phyloP scores from a whole-genome alignment of 2,113 vertebrate species.

The Rutilus rutilus region DNA sequence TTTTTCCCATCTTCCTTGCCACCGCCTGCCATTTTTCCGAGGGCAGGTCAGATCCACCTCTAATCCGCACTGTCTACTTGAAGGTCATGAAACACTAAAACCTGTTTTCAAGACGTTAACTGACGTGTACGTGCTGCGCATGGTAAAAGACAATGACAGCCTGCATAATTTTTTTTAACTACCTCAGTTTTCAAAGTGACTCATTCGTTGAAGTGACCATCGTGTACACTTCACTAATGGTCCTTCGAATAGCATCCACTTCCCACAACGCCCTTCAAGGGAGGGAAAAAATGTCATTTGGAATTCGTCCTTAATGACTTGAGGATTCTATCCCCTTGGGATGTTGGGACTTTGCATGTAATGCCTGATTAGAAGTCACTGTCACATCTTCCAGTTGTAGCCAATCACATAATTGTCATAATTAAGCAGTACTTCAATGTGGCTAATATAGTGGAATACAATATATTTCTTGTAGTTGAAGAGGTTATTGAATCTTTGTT shows the following conservation, averaged over 20 bases:
- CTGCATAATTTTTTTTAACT: constrained; percentile 3
- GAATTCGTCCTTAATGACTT: neutral
- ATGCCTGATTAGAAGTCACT: neutral
- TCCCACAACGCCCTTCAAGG: neutral
- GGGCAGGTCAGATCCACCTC: constrained; percentile 37
- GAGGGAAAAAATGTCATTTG: neutral
- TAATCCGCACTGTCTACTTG: constrained; percentile 12
- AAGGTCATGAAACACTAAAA: constrained; percentile 34
- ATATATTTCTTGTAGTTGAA: neutral
- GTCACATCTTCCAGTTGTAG: neutral
- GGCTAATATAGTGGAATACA: neutral
- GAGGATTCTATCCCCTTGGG: neutral
- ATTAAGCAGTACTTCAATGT: neutral
- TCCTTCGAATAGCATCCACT: neutral
- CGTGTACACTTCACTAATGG: neutral
- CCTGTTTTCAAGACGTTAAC: constrained; percentile 33
- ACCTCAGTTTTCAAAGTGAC: constrained; percentile 31
- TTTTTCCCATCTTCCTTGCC: constrained; percentile 18
- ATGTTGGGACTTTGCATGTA: neutral
- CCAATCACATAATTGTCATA: neutral
- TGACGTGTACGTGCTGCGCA: neutral
- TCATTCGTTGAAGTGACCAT: constrained; percentile 29
- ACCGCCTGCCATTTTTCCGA: constrained; percentile 23
- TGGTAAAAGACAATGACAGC: constrained; percentile 6
- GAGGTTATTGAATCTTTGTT: neutral